Evolutionary conservation across 2,888 invertebrate species (phyloP), one percentile per base, ranked within the genome.

Genomic region (Artemia sinica): DNA sequence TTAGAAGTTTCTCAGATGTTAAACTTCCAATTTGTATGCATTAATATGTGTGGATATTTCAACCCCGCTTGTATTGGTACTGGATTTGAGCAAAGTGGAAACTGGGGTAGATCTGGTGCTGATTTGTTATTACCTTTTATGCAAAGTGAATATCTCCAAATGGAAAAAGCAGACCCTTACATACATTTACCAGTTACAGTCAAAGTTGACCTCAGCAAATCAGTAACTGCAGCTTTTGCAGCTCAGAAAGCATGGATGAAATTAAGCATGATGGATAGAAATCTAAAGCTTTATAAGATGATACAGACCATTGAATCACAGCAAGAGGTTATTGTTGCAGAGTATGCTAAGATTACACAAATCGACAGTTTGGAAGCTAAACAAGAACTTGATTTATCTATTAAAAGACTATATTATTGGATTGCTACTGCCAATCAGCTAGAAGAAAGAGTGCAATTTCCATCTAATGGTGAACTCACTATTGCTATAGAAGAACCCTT

Each of bases 21-120:
- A 18, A 78, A 81, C 74, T 79, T 79, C 10, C 79, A 80, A 12
- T 79, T 81, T 66, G 78, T 84, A 49, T 84, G 83, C 83, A 75
- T 83, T 63, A 84, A 84, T 74, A 75, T 77, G 66, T 80, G 81
- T 75, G 81, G 81, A 71, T 70, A 79, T 69, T 78, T 81, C 74
- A 79, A 81, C 74, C 78, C 82, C 9, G 79, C 80, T 18, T 76
- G 80, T 50, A 77, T 81, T 13, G 78, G 81, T 73, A 79, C 80
- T 18, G 80, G 81, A 4, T 77, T 78, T 71, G 80, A 79, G 75
- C 77, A 78, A 72, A 81, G 81, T 74, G 82, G 82, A 2, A 76
- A 75, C 72, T 82, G 82, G 11, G 76, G 79, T 72, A 80, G 81
- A 74, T 82, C 82, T 3, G 78, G 78, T 49, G 73, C 72, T 72